These are phyloP conservation scores for Tichodroma muraria DNA, from an alignment of 2,113 vertebrate genomes.

Conservation along the genomic window DNA sequence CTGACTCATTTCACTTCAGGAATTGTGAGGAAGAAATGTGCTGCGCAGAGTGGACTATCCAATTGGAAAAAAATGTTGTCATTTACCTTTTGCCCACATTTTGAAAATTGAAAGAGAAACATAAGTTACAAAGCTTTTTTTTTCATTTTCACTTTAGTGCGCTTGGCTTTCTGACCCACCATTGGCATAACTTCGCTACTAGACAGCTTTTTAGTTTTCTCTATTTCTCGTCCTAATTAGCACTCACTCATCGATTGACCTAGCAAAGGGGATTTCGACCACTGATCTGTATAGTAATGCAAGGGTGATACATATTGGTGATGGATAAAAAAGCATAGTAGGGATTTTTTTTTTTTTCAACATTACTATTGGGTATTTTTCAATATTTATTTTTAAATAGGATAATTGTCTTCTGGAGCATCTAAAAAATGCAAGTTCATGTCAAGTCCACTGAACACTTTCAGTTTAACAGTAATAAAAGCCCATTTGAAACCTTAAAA, in stretches of 20 bases:
- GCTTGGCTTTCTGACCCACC: neutral
- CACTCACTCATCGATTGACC: neutral
- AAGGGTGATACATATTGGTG: neutral
- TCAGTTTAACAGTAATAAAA: neutral
- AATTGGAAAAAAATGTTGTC: neutral
- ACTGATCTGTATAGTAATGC: neutral
- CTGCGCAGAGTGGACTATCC: neutral
- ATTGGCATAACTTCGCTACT: neutral
- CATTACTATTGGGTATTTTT: neutral
- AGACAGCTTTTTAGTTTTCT: neutral
- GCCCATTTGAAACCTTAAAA: neutral
- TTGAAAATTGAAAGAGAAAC: constrained; percentile 47
- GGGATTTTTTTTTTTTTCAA: neutral
- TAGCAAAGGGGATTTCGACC: neutral
- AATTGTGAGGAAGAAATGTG: neutral
- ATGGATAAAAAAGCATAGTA: neutral
- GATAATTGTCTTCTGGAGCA: neutral
- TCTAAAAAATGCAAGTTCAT: neutral
- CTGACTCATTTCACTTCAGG: neutral
- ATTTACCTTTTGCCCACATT: neutral
- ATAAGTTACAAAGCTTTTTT: neutral
- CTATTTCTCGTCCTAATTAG: neutral
- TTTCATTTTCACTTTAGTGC: constrained; percentile 39
- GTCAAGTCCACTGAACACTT: neutral
- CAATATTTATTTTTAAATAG: neutral